A percentile compares a stretch with the other conserved stretches of the same genome.
phyloP scores from a whole-genome alignment of 2,888 invertebrate genomes.

The Lasioglossum zephyrum region DNA sequence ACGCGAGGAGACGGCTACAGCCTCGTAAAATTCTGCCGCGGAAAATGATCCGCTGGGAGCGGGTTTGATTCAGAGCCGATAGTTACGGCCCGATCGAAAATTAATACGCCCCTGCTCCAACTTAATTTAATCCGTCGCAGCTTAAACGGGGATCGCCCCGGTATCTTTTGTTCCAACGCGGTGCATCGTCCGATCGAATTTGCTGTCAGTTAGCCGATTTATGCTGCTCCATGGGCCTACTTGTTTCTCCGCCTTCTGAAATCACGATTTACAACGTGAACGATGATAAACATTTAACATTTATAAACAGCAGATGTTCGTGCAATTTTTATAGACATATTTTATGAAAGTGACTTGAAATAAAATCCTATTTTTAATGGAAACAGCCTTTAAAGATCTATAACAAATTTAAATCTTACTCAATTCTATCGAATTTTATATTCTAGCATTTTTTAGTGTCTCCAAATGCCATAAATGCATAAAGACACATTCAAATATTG shows the following conservation, averaged over 20 bases:
- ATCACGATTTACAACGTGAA: not conserved
- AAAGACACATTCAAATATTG: not conserved
- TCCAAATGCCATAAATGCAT: no score
- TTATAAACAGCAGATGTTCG: no score
- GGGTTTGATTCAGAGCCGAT: conserved; percentile 27
- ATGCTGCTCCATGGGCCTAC: not conserved
- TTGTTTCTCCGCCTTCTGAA: not conserved
- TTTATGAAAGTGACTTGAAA: no score
- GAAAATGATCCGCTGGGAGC: conserved; percentile 48
- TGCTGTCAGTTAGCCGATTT: not conserved
- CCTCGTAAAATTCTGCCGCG: conserved; percentile 49
- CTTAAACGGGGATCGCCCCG: not conserved
- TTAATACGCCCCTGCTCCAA: conserved; percentile 25
- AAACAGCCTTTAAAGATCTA: no score
- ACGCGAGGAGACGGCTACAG: conserved; percentile 46
- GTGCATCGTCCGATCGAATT: not conserved
- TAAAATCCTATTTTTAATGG: no score
- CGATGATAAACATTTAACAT: not conserved
- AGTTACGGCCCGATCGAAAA: conserved; percentile 29
- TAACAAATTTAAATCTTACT: no score
- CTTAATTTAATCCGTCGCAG: not conserved
- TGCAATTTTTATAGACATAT: no score
- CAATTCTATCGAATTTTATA: no score
- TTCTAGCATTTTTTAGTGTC: no score
- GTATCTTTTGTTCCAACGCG: not conserved